Evolutionary conservation across 2,888 invertebrate species (phyloP), one percentile per base, ranked within the genome.

Genomic region (Diabrotica balteata): DNA sequence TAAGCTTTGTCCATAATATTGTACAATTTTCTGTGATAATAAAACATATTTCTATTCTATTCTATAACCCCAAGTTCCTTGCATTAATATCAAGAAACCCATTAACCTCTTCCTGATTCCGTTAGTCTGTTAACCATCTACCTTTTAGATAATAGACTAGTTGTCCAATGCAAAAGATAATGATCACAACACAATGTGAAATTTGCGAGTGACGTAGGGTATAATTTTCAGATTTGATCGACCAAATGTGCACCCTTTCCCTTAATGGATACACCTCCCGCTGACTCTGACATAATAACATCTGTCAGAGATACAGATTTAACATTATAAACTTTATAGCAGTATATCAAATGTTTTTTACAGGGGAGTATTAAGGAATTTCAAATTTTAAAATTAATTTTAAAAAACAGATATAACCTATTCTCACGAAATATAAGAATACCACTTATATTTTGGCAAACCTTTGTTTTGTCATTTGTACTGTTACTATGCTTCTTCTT

Each of bases 261-360:
- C 64, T 70, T 70, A 66, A 71, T 70, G 72, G 70, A 69, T 63
- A 32, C 59, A 71, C 73, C 73, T 71, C 76, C 71, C 55, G 76
- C 75, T 72, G 76, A 8, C 67, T 66, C 45, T 55, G 66, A 66
- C 72, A 67, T 74, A 72, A 75, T 73, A 72, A 72, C 77, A 77
- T 77, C 76, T 77, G 77, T 74, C 72, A 67, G 63, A 66, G 72
- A 74, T 73, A 75, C 71, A 73, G 72, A 77, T 74, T 43, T 57
- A 73, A 75, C 73, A 70, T 74, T 73, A 75, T 72, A 74, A 67
- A 72, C 54, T 67, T 67, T 65, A 69, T 65, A 68, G 52, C 54
- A 51, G 45, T 64, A 32, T 32, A 32, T 32, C 32, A 32, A 32
- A 32, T 32, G 5, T 5, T 32, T 32, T 32, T 32, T 32, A 4